A percentile compares a stretch with the other conserved stretches of the same genome.
phyloP scores from a whole-genome alignment of 2,888 invertebrate genomes.

The Ecdyonurus torrentis region DNA sequence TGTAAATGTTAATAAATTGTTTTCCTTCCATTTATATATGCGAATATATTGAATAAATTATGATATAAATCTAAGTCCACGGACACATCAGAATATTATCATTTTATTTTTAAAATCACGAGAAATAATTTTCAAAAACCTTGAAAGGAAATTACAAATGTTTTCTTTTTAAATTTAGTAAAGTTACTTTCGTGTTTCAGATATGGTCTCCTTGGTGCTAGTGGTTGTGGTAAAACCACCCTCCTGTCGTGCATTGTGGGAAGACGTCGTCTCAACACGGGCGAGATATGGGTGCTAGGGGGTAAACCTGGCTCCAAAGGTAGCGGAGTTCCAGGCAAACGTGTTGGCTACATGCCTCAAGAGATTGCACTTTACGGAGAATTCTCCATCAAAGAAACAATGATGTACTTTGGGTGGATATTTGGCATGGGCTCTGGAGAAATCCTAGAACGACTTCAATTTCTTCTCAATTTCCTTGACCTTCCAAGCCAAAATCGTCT shows the following conservation, averaged over 20 bases:
- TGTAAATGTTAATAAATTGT: too few relatives aligned
- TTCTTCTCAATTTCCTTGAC: conserved; percentile 78
- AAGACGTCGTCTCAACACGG: conserved; percentile 64
- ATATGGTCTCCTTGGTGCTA: conserved; percentile 86
- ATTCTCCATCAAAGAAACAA: conserved; percentile 85
- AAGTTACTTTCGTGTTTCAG: conserved; percentile 37
- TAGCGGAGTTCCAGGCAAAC: conserved; percentile 79
- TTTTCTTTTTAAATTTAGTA: too few relatives aligned
- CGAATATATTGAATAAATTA: too few relatives aligned
- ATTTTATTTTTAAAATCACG: too few relatives aligned
- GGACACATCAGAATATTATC: too few relatives aligned
- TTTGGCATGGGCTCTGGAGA: conserved; percentile 77
- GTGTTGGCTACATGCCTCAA: conserved; percentile 92
- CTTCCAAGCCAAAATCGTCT: conserved; percentile 70
- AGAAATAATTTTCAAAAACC: too few relatives aligned
- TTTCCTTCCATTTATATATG: too few relatives aligned
- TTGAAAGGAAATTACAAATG: too few relatives aligned
- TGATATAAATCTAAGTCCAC: too few relatives aligned
- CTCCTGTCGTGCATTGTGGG: conserved; percentile 85
- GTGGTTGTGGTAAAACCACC: conserved; percentile 95
- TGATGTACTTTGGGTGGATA: conserved; percentile 94
- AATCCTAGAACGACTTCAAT: conserved; percentile 64
- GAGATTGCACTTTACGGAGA: conserved; percentile 82
- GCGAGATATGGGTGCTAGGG: conserved; percentile 79
- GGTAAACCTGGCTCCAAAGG: conserved; percentile 75